Base-by-base conservation (phyloP, 1,140 invertebrate genomes). In the Melitaea cinxia region DNA sequence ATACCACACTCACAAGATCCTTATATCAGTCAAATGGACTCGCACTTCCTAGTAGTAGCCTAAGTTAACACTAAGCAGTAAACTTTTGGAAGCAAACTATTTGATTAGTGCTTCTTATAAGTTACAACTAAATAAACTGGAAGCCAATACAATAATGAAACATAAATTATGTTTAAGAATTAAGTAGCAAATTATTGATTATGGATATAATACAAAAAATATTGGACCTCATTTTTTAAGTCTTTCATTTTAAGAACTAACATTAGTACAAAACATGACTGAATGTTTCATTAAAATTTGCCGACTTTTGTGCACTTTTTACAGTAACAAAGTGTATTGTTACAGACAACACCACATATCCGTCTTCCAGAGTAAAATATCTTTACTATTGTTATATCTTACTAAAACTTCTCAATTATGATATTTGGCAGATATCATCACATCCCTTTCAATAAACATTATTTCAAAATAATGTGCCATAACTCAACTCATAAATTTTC, bases 141-240 rank as follows among this genome's bases (percentile, higher is more conserved):
- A 83, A 89, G 84, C 80, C 73, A 78, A 82, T 80, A 74, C 59
- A 73, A 73, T 69, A 72, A 76, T 63, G 61, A 72, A 75, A 72
- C 53, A 67, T 58, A 70, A 67, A 58, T 75, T 33, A 72, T 65
- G 65, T 68, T 73, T 68, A 70, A 73, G 64, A 77, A 72, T 71
- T 66, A 75, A 56, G 63, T 75, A 64, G 65, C 63, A 70, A 67
- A 70, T 66, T 19, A 68, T 57, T 61, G 63, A 67, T 65, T 69
- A 77, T 69, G 59, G 63, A 66, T 74, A 72, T 68, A 74, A 74
- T 80, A 81, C 71, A 82, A 84, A 77, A 77, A 78, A 77, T 76
- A 83, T 88, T 88, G 87, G 87, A 89, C 85, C 84, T 81, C 83
- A 77, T 73, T 72, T 76, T 80, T 77, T 73, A 87, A 89, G 85